These are phyloP conservation scores for Drosophila grimshawi DNA, from an alignment of 1,140 invertebrate genomes.

Conservation along the genomic window DNA sequence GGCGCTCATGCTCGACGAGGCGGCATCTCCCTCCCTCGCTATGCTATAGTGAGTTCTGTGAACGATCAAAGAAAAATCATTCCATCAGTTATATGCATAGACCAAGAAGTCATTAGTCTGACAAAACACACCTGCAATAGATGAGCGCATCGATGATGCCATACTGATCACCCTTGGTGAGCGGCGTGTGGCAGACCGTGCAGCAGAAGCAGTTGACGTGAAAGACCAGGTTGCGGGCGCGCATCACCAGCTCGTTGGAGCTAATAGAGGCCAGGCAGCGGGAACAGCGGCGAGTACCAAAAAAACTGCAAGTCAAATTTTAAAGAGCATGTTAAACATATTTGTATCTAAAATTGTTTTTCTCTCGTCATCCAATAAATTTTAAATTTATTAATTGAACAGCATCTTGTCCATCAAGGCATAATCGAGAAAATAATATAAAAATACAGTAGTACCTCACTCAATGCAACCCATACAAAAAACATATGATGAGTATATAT, in stretches of 20 bases:
- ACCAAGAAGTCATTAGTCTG: no score
- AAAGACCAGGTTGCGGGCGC: conserved; percentile 96
- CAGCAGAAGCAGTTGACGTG: conserved; percentile 98
- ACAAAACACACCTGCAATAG: conserved; percentile 87
- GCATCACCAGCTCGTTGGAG: conserved; percentile 97
- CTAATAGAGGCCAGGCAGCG: conserved; percentile 95
- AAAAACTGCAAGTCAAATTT: conserved; percentile 87
- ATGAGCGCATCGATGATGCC: conserved; percentile 94
- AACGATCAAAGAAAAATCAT: background rate
- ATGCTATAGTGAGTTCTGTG: conserved; percentile 92
- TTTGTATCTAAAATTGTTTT: no score
- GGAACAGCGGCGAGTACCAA: conserved; percentile 93
- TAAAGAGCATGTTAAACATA: background rate
- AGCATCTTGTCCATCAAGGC: no score
- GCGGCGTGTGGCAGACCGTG: conserved; percentile 92
- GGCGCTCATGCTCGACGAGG: conserved; percentile 88
- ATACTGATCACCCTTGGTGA: conserved; percentile 96
- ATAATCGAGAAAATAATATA: no score
- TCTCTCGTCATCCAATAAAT: no score
- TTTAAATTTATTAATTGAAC: no score
- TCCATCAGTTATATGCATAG: background rate
- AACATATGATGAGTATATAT: no score
- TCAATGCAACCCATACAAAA: no score
- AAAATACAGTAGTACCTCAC: no score
- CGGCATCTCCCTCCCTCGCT: conserved; percentile 86